phyloP scores from a whole-genome alignment of 2,888 invertebrate species.

The Ptilodon capucinus region DNA sequence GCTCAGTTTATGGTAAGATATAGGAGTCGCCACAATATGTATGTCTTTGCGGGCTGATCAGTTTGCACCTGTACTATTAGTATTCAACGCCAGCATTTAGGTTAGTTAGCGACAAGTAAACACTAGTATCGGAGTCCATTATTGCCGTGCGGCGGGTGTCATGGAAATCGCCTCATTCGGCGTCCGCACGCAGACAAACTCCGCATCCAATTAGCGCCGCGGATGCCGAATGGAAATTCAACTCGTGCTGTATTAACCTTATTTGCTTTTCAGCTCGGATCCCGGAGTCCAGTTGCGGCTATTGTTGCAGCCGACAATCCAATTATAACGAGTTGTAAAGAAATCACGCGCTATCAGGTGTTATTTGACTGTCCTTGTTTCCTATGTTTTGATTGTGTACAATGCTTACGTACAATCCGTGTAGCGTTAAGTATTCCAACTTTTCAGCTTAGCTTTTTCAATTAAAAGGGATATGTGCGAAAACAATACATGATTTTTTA shows the following conservation, averaged over 20 bases:
- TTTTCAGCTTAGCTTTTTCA: no score
- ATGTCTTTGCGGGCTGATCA: no score
- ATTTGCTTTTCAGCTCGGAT: conserved; percentile 25
- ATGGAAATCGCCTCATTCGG: not conserved
- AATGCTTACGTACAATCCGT: no score
- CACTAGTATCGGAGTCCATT: not conserved
- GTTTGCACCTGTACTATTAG: no score
- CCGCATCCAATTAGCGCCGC: conserved; percentile 46
- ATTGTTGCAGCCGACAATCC: not conserved
- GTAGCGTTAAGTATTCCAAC: no score
- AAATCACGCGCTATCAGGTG: conserved; percentile 2
- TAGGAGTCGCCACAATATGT: no score
- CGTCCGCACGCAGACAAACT: not conserved
- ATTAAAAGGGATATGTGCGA: no score
- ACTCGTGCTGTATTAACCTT: conserved; percentile 45
- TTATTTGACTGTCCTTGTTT: conserved; percentile 11
- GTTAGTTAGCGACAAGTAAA: not conserved
- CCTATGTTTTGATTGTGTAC: not conserved
- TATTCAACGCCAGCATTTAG: not conserved
- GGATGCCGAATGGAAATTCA: conserved; percentile 48
- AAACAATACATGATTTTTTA: no score
- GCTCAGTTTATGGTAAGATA: no score
- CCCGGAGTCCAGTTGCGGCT: not conserved
- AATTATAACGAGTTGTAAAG: conserved; percentile 9
- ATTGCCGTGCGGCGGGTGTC: not conserved